Evolutionary conservation across 1,140 invertebrate genomes (phyloP), one percentile per base, ranked within the genome.

Genomic region (Drosophila paulistorum): DNA sequence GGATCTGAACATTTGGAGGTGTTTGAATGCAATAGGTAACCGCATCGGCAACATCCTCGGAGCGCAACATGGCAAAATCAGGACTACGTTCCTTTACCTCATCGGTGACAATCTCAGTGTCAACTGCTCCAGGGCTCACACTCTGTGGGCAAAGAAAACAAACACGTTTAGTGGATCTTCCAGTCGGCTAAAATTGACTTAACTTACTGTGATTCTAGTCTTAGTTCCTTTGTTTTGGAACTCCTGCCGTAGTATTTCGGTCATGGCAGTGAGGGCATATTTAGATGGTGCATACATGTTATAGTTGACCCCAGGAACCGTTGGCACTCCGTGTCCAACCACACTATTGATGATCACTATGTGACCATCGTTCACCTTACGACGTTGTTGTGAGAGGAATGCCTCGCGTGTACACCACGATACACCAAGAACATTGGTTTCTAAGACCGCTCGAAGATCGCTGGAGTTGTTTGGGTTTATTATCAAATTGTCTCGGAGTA

Each of bases 171-270:
- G 10, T 20, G 11, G 7, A 20, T 51, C 7, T 11, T 55, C 23
- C 23, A 26, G 23, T n/a, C 14, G 10, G 37, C 10, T 39, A 11
- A 14, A 26, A 48, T 3, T 20, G 2, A 4, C 7, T 20, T 48
- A 17, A 26, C 90, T 77, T 26, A 90, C 90, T 1, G 90, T 91
- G 10, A 90, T 81, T 41, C 86, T 91, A 3, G 74, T 81, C 35
- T 74, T 70, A 0, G 76, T 79, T 4, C 78, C 77, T 35, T 72
- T 74, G 3, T 60, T 93, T 2, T 92, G 81, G n/a, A 97, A 92
- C 89, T 97, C 96, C 33, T 94, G 93, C 20, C 94, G 91, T 5
- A 95, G 82, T 26, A 94, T 93, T 79, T 95, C 94, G 2, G 93
- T 93, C 1, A 95, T 75, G 1, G 93, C 93, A 11, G 92, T 93